These are phyloP conservation scores for Ceratina australensis DNA, from an alignment of 1,140 invertebrate species.

Conservation along the genomic window DNA sequence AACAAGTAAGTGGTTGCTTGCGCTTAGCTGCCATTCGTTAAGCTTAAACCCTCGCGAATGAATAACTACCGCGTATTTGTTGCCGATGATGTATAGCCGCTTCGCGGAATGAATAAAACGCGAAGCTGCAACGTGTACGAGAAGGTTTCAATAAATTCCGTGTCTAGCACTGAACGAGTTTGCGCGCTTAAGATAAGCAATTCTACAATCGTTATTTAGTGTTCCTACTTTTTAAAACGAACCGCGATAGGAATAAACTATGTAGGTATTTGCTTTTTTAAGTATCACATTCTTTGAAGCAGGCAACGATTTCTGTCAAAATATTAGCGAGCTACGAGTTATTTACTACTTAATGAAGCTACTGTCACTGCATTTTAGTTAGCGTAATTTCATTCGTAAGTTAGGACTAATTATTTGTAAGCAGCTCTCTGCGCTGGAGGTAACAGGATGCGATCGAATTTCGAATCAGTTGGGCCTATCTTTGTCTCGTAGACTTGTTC, in stretches of 20 bases:
- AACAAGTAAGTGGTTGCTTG: conserved; percentile 16
- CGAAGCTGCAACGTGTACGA: neutral
- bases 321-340: no score
- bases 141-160: neutral
- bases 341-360: no score
- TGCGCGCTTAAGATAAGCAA: neutral
- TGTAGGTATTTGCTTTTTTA: no score
- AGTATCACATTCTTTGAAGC: no score
- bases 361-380: no score
- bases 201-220: neutral
- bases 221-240: neutral
- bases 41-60: neutral
- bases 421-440: neutral
- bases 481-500: conserved; percentile 30
- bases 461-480: conserved; percentile 54
- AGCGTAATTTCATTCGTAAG: no score
- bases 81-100: conserved; percentile 14
- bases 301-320: no score
- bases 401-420: no score
- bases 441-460: conserved; percentile 64
- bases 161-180: neutral
- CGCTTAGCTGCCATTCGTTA: conserved; percentile 20
- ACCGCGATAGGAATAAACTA: no score
- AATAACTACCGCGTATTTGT: neutral
- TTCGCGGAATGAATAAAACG: neutral